A percentile compares a stretch with the other conserved stretches of the same genome.
These are phyloP conservation scores for Icerya purchasi DNA, from an alignment of 2,888 invertebrate species.

Conservation along the genomic window DNA sequence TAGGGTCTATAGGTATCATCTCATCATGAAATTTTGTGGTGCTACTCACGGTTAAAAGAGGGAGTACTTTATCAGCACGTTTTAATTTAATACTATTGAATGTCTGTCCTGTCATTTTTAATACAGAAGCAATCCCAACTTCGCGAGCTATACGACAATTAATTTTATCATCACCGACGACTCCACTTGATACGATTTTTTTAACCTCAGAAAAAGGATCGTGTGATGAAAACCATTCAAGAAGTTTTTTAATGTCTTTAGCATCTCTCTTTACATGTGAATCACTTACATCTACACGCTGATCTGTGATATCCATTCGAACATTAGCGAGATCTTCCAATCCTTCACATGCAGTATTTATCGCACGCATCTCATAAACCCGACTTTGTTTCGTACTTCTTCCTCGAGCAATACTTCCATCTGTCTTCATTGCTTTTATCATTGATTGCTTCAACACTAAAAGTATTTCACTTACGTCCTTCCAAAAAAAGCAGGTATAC, in stretches of 20 bases:
- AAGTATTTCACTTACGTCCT: too few relatives aligned
- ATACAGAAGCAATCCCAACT: not conserved
- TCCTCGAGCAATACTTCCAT: too few relatives aligned
- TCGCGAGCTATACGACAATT: slow-evolving; percentile 1
- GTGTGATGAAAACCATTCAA: slow-evolving; percentile 14
- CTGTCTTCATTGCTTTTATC: too few relatives aligned
- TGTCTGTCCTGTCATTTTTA: not conserved
- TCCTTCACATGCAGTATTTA: too few relatives aligned
- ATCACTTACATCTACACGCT: not conserved
- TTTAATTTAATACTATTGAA: slow-evolving; percentile 1
- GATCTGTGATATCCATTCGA: not conserved
- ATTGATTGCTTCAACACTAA: too few relatives aligned
- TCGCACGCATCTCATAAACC: too few relatives aligned
- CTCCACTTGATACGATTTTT: slow-evolving; percentile 21
- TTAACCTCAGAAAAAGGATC: slow-evolving; percentile 21
- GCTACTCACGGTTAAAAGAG: slow-evolving; percentile 17
- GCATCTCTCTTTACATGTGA: not conserved
- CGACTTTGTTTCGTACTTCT: too few relatives aligned
- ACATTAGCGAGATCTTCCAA: not conserved
- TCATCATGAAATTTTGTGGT: slow-evolving; percentile 17
- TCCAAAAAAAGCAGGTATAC: too few relatives aligned
- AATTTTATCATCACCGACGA: slow-evolving; percentile 19
- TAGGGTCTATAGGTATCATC: slow-evolving; percentile 5
- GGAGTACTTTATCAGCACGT: slow-evolving; percentile 6
- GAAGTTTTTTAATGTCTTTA: not conserved